Conservation (phyloP, 2,113 vertebrate species). For the Microtus oregoni region DNA sequence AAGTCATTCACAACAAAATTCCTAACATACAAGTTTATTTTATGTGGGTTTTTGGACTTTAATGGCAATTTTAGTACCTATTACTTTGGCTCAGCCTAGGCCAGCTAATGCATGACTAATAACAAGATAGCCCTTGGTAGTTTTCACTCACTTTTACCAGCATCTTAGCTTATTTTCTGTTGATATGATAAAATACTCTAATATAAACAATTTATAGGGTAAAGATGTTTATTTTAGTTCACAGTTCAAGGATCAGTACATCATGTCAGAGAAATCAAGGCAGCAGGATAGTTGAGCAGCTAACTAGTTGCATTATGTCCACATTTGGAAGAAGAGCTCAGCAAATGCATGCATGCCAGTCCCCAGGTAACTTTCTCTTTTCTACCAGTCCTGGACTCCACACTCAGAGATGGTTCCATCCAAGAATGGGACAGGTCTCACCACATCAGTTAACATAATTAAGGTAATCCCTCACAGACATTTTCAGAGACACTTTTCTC, state of each 20-base stretch:
- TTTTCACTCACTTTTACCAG: neutral
- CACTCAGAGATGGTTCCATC: neutral
- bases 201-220: neutral
- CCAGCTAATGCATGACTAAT: neutral
- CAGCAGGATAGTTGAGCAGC: neutral
- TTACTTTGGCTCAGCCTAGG: neutral
- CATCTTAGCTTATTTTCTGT: neutral
- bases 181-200: neutral
- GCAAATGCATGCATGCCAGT: neutral
- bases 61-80: neutral
- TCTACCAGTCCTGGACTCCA: neutral
- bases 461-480: neutral
- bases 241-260: neutral
- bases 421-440: neutral
- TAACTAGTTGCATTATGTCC: neutral
- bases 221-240: neutral
- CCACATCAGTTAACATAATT: neutral
- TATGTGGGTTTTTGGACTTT: neutral
- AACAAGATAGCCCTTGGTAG: neutral
- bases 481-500: neutral
- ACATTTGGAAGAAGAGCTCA: neutral
- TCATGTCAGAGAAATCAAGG: neutral
- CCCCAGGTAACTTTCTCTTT: neutral
- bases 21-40: conserved; percentile 32
- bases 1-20: conserved; percentile 26